Evolutionary conservation across 2,888 invertebrate genomes (phyloP), one percentile per base, ranked within the genome.

Genomic region (Plebejus melissa): DNA sequence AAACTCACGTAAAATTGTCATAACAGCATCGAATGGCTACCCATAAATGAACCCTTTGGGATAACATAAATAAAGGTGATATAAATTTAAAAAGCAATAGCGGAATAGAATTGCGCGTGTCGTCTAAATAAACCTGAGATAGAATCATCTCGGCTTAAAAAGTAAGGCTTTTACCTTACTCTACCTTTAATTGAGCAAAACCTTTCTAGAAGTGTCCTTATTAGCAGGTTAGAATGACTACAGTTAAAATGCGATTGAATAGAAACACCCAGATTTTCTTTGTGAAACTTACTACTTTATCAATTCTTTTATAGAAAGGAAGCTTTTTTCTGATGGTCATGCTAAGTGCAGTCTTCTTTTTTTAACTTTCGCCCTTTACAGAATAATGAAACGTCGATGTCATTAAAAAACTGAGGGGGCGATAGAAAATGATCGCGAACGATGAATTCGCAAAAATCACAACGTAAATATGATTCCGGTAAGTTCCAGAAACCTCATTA

Each of bases 21-120:
- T 90, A 90, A 91, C 83, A 83, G 85, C 85, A 89, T 90, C 89
- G 90, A 91, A 90, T 89, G 90, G 91, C 88, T 90, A 85, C 87
- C 89, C 86, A 90, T 91, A 90, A 91, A 90, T 83, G 78, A 84
- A 82, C 86, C 88, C 89, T 86, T 89, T 87, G 86, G 85, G 87
- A 87, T 81, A 54, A 54, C 54, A 54, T 54, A 16, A 54, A 54
- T 54, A 54, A 54, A 89, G 90, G 90, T 91, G 89, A 90, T 90
- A 90, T 89, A 90, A 87, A 89, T 85, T 84, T 84, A 85, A 86
- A 87, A 90, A 22, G 4, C 38, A 70, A 22, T 6, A 9, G 2
- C 9, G 41, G 32, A 65, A 65, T 65, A 32, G 65, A 65, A 32
- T 13, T 32, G 58, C 16, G 50, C 54, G 13, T 4, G 1, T 46